Conservation (phyloP, 2,888 invertebrate genomes). For the Omphaloscelis lunosa region DNA sequence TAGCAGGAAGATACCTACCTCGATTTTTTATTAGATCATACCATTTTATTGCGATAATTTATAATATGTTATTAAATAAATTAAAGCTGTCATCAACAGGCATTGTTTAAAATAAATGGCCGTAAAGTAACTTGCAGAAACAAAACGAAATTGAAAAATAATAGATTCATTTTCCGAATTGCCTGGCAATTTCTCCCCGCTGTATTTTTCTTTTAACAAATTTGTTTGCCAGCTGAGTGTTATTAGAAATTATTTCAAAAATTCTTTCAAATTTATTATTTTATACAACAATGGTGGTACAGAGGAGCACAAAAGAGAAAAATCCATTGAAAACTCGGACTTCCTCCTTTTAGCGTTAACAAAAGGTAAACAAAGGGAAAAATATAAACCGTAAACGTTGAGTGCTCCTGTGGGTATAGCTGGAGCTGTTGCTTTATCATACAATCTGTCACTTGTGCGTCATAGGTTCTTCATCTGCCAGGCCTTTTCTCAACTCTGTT, state of each 20-base stretch:
- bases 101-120: conserved; percentile 29
- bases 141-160: conserved; percentile 46
- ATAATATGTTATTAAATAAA: conserved; percentile 5
- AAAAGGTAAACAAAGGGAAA: conserved; percentile 61
- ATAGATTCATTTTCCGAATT: conserved; percentile 39
- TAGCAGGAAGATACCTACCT: background rate
- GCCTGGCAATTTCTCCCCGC: conserved; percentile 10
- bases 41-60: background rate
- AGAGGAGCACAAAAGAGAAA: conserved; percentile 55
- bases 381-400: conserved; percentile 44
- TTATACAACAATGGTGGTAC: conserved; percentile 57
- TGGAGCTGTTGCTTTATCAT: background rate
- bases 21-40: background rate
- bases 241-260: conserved; percentile 58
- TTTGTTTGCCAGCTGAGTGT: conserved; percentile 55
- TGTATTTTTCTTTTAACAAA: conserved; percentile 51
- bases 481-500: no score
- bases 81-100: conserved; percentile 10
- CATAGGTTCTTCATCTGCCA: no score
- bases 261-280: conserved; percentile 57
- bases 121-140: conserved; percentile 25
- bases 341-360: conserved; percentile 56
- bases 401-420: conserved; percentile 36
- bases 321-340: conserved; percentile 55
- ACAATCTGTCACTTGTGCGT: background rate